Conservation (phyloP, 2,888 invertebrate genomes). For the Lumbricus terrestris region DNA sequence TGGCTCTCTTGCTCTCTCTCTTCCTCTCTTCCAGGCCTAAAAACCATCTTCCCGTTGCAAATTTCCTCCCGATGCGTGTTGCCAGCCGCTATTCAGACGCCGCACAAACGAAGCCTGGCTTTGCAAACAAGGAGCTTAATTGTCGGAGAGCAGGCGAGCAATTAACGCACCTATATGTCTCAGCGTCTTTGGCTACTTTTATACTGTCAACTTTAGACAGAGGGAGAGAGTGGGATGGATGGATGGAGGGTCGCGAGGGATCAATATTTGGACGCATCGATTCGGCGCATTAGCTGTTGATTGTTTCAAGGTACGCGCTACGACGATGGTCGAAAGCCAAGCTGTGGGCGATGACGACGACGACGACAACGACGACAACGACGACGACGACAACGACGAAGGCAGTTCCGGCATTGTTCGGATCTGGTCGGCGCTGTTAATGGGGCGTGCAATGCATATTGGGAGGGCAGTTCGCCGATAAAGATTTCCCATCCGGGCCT, state of each 20-base stretch:
- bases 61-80: not conserved
- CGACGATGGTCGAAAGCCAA: not conserved
- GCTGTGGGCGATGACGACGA: no score
- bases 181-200: not conserved
- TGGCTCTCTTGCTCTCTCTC: conserved; percentile 11
- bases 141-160: not conserved
- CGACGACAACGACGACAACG: not conserved
- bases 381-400: not conserved
- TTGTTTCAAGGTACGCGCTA: conserved; percentile 18
- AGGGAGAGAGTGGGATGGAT: no score
- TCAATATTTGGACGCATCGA: not conserved
- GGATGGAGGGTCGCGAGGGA: not conserved
- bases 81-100: not conserved
- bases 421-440: not conserved
- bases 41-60: conserved; percentile 7
- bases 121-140: not conserved
- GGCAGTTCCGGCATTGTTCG: not conserved
- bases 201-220: not conserved
- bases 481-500: conserved; percentile 3
- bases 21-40: not conserved
- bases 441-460: conserved; percentile 3
- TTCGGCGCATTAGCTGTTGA: not conserved
- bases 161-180: not conserved
- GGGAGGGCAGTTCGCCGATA: not conserved
- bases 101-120: not conserved